Evolutionary conservation across 2,797 vertebrate species (phyloP), one percentile per base, ranked within the genome.

Genomic region (Meriones psammophilus): DNA sequence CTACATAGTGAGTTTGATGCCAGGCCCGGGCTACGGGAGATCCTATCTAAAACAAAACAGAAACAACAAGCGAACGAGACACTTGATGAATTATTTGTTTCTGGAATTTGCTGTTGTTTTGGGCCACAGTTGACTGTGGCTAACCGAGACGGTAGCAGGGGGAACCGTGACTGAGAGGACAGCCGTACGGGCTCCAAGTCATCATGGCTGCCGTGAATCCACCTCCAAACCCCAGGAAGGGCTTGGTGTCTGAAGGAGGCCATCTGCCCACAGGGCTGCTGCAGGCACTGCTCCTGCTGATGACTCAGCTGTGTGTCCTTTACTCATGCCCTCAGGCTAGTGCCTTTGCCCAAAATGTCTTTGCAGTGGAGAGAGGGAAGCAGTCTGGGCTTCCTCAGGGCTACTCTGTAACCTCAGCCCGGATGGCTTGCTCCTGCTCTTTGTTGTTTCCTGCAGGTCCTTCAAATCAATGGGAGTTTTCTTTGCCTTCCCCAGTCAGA

Each of bases 241-340:
- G 7, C 68, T 81, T 18, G 50, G 83, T 93, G 22, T 73, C 74
- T 56, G 56, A 30, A 42, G 18, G 24, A 60, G 85, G 26, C 66
- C 88, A 10, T 83, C 76, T 84, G 73, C 73, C 68, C 28, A 10
- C 46, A 60, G 91, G 87, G 76, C 42, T 62, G 84, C 76, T 85
- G n/a, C 22, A 39, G 30, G 60, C 79, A 39, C 88, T 68, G 13
- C 39, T 58, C 78, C 50, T 87, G 58, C 20, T 69, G 36, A 17
- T 60, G 93, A 74, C 94, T 96, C 87, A 92, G 66, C 93, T 64
- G 26, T 15, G 22, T 14, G 74, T n/a, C 30, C 36, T 93, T 87
- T 36, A 39, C 88, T 62, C 33, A 33, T 42, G 39, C 69, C 77
- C 81, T 46, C 28, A 50, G 64, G 74, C 36, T 62, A 78, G 64